phyloP scores from a whole-genome alignment of 2,888 invertebrate genomes.

The Drosophila phalerata region DNA sequence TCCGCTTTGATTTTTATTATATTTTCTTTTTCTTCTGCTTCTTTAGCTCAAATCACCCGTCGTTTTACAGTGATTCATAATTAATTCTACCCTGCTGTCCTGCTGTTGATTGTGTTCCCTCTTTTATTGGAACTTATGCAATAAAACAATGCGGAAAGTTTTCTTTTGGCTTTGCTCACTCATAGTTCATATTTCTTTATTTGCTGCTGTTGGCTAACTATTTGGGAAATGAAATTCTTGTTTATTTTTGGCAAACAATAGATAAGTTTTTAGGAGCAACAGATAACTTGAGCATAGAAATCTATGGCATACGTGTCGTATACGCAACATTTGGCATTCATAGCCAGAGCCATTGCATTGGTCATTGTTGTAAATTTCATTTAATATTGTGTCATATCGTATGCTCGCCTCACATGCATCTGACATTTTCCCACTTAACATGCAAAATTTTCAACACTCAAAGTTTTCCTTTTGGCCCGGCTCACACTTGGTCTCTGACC shows the following conservation, averaged over 20 bases:
- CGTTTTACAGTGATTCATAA: conserved; percentile 70
- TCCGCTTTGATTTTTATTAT: conserved; percentile 46
- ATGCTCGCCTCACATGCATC: conserved; percentile 63
- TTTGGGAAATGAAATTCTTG: conserved; percentile 40
- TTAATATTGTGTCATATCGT: conserved; percentile 72
- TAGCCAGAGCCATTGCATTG: conserved; percentile 32
- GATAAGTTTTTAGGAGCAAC: conserved; percentile 28
- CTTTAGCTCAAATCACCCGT: conserved; percentile 21
- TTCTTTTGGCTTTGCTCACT: conserved; percentile 18
- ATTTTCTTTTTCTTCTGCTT: conserved; percentile 13
- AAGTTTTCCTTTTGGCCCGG: conserved; percentile 38
- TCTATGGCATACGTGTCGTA: conserved; percentile 58
- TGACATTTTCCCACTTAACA: conserved; percentile 79
- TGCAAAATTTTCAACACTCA: conserved; percentile 65
- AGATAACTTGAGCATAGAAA: conserved; percentile 46
- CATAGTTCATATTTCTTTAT: conserved; percentile 27
- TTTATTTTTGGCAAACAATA: conserved; percentile 50
- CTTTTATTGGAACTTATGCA: conserved; percentile 14
- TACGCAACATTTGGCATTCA: conserved; percentile 65
- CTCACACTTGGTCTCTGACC: conserved; percentile 28
- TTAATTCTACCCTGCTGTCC: conserved; percentile 53
- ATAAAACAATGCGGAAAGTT: conserved; percentile 34
- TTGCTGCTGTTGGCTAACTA: conserved; percentile 33
- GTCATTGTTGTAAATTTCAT: conserved; percentile 67
- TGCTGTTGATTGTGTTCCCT: neutral